Evolutionary conservation across 2,113 vertebrate genomes (phyloP), one percentile per base, ranked within the genome.

Genomic region (Gymnobelideus leadbeateri): DNA sequence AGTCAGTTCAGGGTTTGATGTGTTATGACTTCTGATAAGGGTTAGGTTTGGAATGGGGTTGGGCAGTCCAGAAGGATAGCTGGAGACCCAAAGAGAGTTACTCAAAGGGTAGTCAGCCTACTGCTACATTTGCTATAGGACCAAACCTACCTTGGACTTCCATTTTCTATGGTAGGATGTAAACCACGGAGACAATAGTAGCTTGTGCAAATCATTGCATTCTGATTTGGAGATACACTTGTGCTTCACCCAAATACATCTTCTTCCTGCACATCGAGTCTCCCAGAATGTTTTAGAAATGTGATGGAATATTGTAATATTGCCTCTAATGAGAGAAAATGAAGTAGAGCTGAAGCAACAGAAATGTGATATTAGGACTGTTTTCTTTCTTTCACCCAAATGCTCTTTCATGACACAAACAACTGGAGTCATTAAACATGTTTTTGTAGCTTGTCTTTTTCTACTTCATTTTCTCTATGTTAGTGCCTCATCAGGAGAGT

Each of bases 331-430:
- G 93, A 96, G 92, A 89, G 46, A 94, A 91, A 93, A 89, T 47
- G 57, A 55, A 53, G 52, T 89, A 51, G 91, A 89, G 89, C 51
- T 91, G 68, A 96, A 68, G 26, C 90, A 94, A 24, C 91, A 96
- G 96, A 95, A 96, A 96, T 84, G n/a, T 84, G 37, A 16, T 77
- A 47, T 89, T 94, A 94, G 96, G 53, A 4, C 92, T 92, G 23
- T 95, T 96, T 89, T 49, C 91, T 90, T 95, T 90, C 51, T 97
- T 97, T 90, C 92, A 94, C 92, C 84, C 0, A 19, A 95, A 55
- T 96, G 93, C 92, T 89, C 90, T 43, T 93, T 89, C 28, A 43
- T 94, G 97, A 94, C 92, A 95, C 97, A 96, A 97, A 97, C 93
- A 95, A 91, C 46, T 10, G 28, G 94, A 95, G 11, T 94, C 94